Evolutionary conservation across 2,113 vertebrate genomes (phyloP).

Genomic region (Salminus brasiliensis): DNA sequence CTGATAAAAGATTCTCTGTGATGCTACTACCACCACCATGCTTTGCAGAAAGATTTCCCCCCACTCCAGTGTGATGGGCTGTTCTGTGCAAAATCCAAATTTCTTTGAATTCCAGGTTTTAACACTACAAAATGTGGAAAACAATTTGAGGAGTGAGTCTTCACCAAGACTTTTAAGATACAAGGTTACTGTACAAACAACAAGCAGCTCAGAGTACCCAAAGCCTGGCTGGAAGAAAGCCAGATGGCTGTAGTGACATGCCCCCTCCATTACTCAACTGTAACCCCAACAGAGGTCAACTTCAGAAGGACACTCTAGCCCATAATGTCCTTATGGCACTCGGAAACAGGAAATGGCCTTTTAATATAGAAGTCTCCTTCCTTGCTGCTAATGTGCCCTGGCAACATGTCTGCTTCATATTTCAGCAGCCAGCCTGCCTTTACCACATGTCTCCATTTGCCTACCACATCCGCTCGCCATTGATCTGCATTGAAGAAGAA

Average conservation of each 20-base stretch:
- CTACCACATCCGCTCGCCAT: constrained; percentile 38
- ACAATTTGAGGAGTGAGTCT: no score
- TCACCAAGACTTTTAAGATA: background rate
- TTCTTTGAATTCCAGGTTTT: no score
- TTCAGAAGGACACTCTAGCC: constrained; percentile 45
- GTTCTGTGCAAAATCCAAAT: no score
- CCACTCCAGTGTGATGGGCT: no score
- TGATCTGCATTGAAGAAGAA: constrained; percentile 8
- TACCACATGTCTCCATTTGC: constrained; percentile 28
- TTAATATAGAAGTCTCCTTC: constrained; percentile 42
- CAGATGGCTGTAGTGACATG: constrained; percentile 46
- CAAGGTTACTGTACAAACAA: constrained; percentile 4
- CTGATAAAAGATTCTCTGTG: no score
- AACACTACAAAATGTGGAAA: no score
- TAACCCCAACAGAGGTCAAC: constrained; percentile 51
- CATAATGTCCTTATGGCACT: constrained; percentile 57
- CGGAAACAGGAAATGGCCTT: constrained; percentile 50
- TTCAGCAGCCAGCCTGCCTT: constrained; percentile 34
- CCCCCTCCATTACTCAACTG: constrained; percentile 39
- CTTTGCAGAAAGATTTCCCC: no score
- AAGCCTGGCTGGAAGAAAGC: constrained; percentile 11
- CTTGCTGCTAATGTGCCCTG: constrained; percentile 22
- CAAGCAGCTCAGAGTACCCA: background rate
- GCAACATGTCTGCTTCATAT: constrained; percentile 44
- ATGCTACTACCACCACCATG: no score